Conservation (phyloP, 2,113 vertebrate genomes). For the Seriola rivoliana region DNA sequence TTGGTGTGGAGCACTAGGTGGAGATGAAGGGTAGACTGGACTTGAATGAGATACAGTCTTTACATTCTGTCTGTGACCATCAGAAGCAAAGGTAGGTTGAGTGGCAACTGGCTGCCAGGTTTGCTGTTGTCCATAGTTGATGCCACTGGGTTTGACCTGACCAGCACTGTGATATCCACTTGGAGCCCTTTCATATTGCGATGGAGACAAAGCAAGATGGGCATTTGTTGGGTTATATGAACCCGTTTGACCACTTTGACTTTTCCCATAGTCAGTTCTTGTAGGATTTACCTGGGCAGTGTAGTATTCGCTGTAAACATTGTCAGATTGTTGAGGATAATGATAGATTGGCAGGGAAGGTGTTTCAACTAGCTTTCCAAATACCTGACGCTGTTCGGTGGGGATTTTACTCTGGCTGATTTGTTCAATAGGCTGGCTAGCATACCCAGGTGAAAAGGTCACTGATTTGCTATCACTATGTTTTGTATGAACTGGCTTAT, state of each 20-base stretch:
- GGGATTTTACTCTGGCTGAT: not conserved
- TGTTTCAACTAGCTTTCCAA: no score
- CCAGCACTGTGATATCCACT: not conserved
- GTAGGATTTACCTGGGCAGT: no score
- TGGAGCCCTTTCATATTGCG: not conserved
- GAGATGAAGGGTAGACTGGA: not conserved
- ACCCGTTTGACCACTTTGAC: not conserved
- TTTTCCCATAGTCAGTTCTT: no score
- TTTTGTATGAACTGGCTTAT: not conserved
- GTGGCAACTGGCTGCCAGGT: not conserved
- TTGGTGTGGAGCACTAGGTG: not conserved
- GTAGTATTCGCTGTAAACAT: not conserved
- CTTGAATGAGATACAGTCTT: not conserved
- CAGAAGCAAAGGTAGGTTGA: no score
- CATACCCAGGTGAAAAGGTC: not conserved
- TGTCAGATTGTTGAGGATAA: not conserved
- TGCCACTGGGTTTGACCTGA: not conserved
- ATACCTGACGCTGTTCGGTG: not conserved
- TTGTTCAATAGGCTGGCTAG: not conserved
- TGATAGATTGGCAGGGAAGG: not conserved
- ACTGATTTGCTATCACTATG: no score
- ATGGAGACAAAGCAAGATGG: not conserved
- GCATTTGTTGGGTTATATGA: not conserved
- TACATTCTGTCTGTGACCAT: no score
- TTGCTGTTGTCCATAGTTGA: not conserved